phyloP scores from a whole-genome alignment of 2,888 invertebrate genomes.

The Drosophila silvestris region DNA sequence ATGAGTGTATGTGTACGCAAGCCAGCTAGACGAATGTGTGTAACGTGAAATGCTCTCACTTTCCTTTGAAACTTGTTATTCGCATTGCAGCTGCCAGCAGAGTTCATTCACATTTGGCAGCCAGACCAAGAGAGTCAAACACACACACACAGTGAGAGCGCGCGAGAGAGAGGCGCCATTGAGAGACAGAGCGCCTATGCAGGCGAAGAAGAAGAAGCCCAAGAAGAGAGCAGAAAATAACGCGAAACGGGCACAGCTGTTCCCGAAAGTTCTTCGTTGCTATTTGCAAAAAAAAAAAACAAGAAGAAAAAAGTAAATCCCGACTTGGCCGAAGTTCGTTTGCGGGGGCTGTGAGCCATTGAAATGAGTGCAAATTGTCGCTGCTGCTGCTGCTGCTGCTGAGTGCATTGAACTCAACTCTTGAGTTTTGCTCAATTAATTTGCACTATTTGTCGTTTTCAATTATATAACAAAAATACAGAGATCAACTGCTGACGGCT shows the following conservation, averaged over 20 bases:
- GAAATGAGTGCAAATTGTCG: slow-evolving; percentile 76
- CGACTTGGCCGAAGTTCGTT: slow-evolving; percentile 43
- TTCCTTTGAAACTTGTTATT: slow-evolving; percentile 85
- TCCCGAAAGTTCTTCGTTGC: slow-evolving; percentile 72
- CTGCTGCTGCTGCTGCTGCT: slow-evolving; percentile 9
- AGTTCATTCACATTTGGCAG: slow-evolving; percentile 82
- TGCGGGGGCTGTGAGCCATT: slow-evolving; percentile 58
- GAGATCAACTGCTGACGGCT: slow-evolving; percentile 14
- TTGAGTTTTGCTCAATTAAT: slow-evolving; percentile 36
- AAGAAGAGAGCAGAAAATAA: slow-evolving; percentile 23
- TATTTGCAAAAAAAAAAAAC: slow-evolving; percentile 13
- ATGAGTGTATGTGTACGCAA: slow-evolving; percentile 13
- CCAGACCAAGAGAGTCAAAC: slow-evolving; percentile 40
- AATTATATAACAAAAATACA: slow-evolving; percentile 40
- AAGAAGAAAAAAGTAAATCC: slow-evolving; percentile 38
- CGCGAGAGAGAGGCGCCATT: slow-evolving; percentile 14
- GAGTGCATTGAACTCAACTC: slow-evolving; percentile 72
- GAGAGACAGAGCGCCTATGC: slow-evolving; percentile 33
- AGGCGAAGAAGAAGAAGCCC: slow-evolving; percentile 36
- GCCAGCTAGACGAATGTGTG: slow-evolving; percentile 38
- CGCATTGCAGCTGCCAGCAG: slow-evolving; percentile 72
- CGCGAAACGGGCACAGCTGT: slow-evolving; percentile 69
- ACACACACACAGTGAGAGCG: slow-evolving; percentile 14
- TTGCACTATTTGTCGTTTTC: slow-evolving; percentile 33
- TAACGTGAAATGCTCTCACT: slow-evolving; percentile 84